Conservation (phyloP, 1,140 invertebrate species). For the Drosophila orena region DNA sequence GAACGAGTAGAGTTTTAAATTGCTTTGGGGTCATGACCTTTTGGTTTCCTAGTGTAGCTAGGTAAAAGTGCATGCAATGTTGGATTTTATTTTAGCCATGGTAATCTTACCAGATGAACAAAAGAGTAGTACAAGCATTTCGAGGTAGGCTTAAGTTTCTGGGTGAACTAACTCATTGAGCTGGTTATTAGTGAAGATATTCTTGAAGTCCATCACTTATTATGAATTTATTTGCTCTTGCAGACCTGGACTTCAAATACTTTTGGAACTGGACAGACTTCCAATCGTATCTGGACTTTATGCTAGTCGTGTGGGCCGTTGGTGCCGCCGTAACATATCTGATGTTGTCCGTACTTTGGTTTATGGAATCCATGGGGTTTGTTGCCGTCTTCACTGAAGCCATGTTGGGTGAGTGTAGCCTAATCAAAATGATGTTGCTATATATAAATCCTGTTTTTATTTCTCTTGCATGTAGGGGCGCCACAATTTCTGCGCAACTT, state of each 20-base stretch:
- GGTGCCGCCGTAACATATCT: conserved; percentile 95
- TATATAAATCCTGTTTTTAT: not conserved
- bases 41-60: not conserved
- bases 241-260: conserved; percentile 95
- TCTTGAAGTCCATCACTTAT: not conserved
- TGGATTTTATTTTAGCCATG: too few species aligned
- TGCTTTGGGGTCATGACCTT: conserved; percentile 19
- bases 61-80: not conserved
- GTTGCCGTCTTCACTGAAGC: conserved; percentile 98
- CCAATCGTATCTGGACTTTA: conserved; percentile 97
- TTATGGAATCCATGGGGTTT: conserved; percentile 96
- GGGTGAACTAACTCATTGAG: too few species aligned
- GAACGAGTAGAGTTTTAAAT: conserved; percentile 15
- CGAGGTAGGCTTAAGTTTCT: too few species aligned
- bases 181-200: not conserved
- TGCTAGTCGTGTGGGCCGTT: conserved; percentile 93
- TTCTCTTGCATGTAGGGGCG: conserved; percentile 85
- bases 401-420: conserved; percentile 90
- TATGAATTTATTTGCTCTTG: conserved; percentile 34
- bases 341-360: conserved; percentile 91
- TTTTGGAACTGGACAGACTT: conserved; percentile 99
- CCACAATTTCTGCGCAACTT: conserved; percentile 95
- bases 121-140: too few species aligned
- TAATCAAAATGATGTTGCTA: not conserved
- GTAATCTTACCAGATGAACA: too few species aligned